Percentiles rank a stretch among this genome's conserved stretches.
Evolutionary conservation across 2,888 invertebrate species (phyloP).

Genomic region (Aspidiotus destructor): DNA sequence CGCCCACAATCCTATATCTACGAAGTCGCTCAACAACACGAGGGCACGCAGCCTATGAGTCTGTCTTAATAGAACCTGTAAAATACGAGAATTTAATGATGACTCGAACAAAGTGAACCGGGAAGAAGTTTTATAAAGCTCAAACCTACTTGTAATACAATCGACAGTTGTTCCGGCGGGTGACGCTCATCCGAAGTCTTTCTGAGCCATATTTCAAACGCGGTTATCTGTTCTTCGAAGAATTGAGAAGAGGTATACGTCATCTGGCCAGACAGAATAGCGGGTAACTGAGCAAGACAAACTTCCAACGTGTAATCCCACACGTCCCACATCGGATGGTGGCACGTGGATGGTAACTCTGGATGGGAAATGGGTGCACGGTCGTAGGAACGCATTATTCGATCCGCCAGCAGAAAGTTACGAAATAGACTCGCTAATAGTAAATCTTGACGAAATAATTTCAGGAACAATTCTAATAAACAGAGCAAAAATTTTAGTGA

Average conservation of each 20-base stretch:
- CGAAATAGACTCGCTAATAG: conserved; percentile 96
- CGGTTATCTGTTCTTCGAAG: conserved; percentile 95
- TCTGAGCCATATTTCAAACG: conserved; percentile 90
- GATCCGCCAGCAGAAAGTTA: conserved; percentile 91
- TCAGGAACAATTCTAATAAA: conserved; percentile 75
- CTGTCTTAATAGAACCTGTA: conserved; percentile 55
- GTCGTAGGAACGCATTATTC: conserved; percentile 91
- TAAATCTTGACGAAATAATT: conserved; percentile 91
- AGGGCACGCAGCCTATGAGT: conserved; percentile 89
- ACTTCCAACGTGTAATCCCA: conserved; percentile 98
- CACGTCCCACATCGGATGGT: conserved; percentile 81
- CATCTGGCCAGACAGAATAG: conserved; percentile 52
- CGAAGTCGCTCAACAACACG: conserved; percentile 82
- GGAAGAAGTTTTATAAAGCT: too few species aligned
- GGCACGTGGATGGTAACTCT: conserved; percentile 77
- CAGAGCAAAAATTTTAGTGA: too few species aligned
- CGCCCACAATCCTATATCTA: conserved; percentile 93
- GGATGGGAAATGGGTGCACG: conserved; percentile 92
- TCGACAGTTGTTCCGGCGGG: conserved; percentile 92
- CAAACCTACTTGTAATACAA: conserved; percentile 74
- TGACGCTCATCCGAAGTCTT: conserved; percentile 66
- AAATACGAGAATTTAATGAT: conserved; percentile 19
- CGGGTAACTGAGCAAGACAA: conserved; percentile 81
- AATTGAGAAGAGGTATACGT: conserved; percentile 63
- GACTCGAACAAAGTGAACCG: too few species aligned